phyloP scores from a whole-genome alignment of 2,888 invertebrate species.

The Rhagium mordax region DNA sequence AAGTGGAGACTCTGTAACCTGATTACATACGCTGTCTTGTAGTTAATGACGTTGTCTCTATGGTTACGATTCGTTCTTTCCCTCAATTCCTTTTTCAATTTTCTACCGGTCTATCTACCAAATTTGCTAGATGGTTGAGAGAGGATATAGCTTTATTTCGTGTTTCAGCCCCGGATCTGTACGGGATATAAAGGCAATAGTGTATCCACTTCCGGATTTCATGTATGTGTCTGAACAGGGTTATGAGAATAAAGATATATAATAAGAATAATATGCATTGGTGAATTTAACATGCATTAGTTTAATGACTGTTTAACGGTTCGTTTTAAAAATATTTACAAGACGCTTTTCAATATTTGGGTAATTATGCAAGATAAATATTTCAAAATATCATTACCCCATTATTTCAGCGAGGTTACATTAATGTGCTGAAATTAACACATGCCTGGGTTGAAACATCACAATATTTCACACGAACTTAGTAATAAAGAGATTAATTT shows the following conservation, averaged over 20 bases:
- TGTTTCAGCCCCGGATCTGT: background rate
- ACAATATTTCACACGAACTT: too few relatives aligned
- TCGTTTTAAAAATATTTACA: too few relatives aligned
- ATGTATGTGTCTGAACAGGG: background rate
- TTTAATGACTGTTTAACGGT: too few relatives aligned
- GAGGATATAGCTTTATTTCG: background rate
- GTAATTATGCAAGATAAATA: too few relatives aligned
- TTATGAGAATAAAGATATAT: background rate
- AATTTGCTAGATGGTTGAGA: background rate
- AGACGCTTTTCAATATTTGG: too few relatives aligned
- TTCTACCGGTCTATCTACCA: conserved; percentile 13
- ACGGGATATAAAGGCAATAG: background rate
- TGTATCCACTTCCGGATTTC: background rate
- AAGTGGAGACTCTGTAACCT: conserved; percentile 11
- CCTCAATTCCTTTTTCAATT: conserved; percentile 37
- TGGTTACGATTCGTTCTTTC: conserved; percentile 34
- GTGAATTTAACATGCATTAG: too few relatives aligned
- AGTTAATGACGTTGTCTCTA: conserved; percentile 39
- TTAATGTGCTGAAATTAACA: too few relatives aligned
- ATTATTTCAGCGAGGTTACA: too few relatives aligned
- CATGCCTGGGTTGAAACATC: too few relatives aligned
- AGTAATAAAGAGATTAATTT: too few relatives aligned
- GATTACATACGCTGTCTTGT: conserved; percentile 29
- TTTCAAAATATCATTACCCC: too few relatives aligned
- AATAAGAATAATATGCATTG: too few relatives aligned